Conservation (phyloP, 2,797 vertebrate genomes). For the Trachurus trachurus region DNA sequence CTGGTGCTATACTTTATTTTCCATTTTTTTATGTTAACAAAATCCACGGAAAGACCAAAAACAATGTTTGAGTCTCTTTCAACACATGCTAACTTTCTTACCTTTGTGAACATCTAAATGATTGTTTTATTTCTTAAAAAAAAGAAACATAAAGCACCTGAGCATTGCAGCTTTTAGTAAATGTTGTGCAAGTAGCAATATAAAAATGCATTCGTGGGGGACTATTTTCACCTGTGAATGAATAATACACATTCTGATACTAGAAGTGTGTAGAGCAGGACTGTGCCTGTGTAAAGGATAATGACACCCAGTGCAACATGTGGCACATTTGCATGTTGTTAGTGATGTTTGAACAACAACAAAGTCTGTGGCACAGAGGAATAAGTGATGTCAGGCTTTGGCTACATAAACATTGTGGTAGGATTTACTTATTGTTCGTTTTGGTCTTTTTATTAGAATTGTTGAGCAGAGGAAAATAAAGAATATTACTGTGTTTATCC, state of each 20-base stretch:
- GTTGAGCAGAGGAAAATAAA: conserved; percentile 17
- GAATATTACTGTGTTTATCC: conserved; percentile 1
- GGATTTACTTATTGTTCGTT: not conserved
- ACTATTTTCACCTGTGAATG: not conserved
- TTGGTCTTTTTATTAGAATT: conserved; percentile 38
- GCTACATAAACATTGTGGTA: not conserved
- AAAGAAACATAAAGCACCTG: not conserved
- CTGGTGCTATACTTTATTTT: not conserved
- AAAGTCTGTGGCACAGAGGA: not conserved
- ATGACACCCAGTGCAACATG: not conserved
- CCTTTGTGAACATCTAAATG: not conserved
- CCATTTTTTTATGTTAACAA: conserved; percentile 22
- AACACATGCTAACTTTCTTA: not conserved
- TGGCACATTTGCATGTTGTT: not conserved
- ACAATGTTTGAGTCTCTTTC: not conserved
- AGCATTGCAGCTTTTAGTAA: not conserved
- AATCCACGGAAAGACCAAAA: conserved; percentile 36
- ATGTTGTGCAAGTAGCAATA: not conserved
- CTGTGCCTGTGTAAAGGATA: not conserved
- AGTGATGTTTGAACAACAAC: not conserved
- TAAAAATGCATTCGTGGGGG: not conserved
- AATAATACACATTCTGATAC: not conserved
- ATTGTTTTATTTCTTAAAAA: not conserved
- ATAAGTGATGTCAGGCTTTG: not conserved
- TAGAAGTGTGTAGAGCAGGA: not conserved